A percentile compares a stretch with the other conserved stretches of the same genome.
phyloP scores from a whole-genome alignment of 2,888 invertebrate species.

The Malacosoma neustria region DNA sequence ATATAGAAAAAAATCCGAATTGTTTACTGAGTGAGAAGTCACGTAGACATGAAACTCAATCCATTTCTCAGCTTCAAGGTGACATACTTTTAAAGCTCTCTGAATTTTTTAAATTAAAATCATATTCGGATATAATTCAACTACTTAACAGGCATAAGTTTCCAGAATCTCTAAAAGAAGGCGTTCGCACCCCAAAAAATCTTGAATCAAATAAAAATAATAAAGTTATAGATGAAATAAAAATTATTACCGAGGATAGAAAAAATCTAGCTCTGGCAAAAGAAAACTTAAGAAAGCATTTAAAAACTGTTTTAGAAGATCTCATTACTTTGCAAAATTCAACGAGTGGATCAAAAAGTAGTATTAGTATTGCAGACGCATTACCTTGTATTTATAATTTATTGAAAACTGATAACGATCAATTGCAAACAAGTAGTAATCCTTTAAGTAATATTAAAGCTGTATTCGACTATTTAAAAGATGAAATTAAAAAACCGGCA shows the following conservation, averaged over 20 bases:
- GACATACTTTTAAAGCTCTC: conserved; percentile 48
- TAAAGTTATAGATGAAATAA: conserved; percentile 1
- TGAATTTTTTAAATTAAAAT: conserved; percentile 54
- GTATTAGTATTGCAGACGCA: conserved; percentile 34
- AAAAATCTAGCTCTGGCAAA: conserved; percentile 29
- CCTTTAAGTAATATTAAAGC: conserved; percentile 27
- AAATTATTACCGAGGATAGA: conserved; percentile 6
- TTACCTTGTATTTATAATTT: conserved; percentile 55
- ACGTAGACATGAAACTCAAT: conserved; percentile 9
- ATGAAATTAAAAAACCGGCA: conserved; percentile 24
- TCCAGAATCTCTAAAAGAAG: conserved; percentile 4
- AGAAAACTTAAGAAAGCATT: conserved; percentile 46
- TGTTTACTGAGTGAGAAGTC: conserved; percentile 30
- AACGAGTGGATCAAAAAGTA: conserved; percentile 23
- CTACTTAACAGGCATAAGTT: conserved; percentile 20
- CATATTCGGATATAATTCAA: conserved; percentile 45
- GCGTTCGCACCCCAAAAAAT: not conserved
- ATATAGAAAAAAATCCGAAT: conserved; percentile 38
- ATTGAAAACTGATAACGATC: conserved; percentile 23
- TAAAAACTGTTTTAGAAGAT: conserved; percentile 52
- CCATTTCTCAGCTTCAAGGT: conserved; percentile 32
- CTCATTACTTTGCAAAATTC: conserved; percentile 43
- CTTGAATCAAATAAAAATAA: not conserved
- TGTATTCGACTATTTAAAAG: conserved; percentile 37
- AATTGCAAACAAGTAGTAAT: conserved; percentile 6